Percentiles rank a stretch among this genome's conserved stretches.
Evolutionary conservation across 2,797 vertebrate genomes (phyloP).

Genomic region (Cephalopachus bancanus): DNA sequence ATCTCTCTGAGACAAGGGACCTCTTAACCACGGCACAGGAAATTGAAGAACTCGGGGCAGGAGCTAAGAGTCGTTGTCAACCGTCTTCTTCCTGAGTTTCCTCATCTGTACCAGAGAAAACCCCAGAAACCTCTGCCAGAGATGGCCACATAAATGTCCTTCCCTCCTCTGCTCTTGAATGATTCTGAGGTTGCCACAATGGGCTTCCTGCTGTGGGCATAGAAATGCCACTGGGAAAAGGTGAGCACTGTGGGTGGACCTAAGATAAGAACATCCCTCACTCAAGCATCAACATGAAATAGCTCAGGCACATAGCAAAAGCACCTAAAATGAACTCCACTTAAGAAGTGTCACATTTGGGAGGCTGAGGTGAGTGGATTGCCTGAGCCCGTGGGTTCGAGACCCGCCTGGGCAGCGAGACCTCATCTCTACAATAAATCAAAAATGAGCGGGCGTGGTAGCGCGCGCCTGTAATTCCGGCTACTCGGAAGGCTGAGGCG

Average conservation of each 20-base stretch:
- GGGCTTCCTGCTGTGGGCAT: not conserved
- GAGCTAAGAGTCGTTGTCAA: not conserved
- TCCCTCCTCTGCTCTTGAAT: not conserved
- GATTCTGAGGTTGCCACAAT: not conserved
- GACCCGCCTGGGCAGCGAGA: too few relatives aligned
- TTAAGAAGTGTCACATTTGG: accelerated
- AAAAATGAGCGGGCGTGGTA: too few relatives aligned
- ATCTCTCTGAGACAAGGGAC: not conserved
- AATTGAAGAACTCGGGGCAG: not conserved
- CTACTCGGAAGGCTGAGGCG: too few relatives aligned
- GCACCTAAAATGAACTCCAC: not conserved
- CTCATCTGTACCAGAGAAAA: not conserved
- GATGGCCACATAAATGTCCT: not conserved
- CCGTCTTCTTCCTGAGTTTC: not conserved
- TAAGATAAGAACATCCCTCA: not conserved
- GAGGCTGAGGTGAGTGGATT: too few relatives aligned
- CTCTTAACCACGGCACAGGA: not conserved
- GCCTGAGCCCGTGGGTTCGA: too few relatives aligned
- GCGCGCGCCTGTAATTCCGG: too few relatives aligned
- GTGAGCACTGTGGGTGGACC: not conserved
- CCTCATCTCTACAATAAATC: too few relatives aligned
- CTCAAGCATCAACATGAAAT: not conserved
- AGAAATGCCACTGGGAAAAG: not conserved
- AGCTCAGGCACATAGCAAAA: not conserved
- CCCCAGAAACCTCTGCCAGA: not conserved